Base-by-base conservation (phyloP, 2,888 invertebrate species). In the Pantelozetes paolii region DNA sequence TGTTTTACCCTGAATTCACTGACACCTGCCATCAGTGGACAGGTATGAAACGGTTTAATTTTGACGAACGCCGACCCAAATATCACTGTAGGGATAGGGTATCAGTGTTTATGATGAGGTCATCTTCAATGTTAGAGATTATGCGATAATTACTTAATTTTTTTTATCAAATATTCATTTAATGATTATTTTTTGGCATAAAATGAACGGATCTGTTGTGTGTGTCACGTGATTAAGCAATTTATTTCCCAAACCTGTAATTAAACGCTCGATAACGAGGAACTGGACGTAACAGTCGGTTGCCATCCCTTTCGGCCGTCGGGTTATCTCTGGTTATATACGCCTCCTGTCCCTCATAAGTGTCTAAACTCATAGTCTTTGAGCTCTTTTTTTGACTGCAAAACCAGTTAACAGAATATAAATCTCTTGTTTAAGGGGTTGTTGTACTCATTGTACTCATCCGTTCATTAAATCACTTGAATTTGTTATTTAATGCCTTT, bases 361-460 rank as follows among this genome's bases (percentile, higher is more conserved):
- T 50, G 2, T n/a, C 11, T 50, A 2, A 15, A 45, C 13, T 45
- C 45, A 13, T 45, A 6, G 8, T 45, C 45, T 18, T 2, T 45
- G 45, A 18, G 13, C 6, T n/a, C 15, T n/a, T 8, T 20, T 5
- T 50, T 6, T 40, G 40, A 13, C 40, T 40, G 40, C n/a, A 50
- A 50, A 50, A 50, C 50, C 50, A 50, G 50, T 50, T 50, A 50
- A n/a, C 23, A 50, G 50, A 50, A 50, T 50, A 50, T 50, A 50
- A 15, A 45, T 15, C 18, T 45, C 18, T 45, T 45, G 18, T 50
- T 20, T 50, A 3, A 20, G 11, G 50, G 50, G 50, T 50, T 50
- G 50, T 50, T 50, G 50, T 50, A 50, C 45, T 45, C 45, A 45
- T 45, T 45, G 45, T 15, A 11, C n/a, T n/a, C 50, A 50, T 50